These are phyloP conservation scores for Ianthella basta DNA, from an alignment of 37 sponge, comb jelly and placozoan species.

Conservation along the genomic window DNA sequence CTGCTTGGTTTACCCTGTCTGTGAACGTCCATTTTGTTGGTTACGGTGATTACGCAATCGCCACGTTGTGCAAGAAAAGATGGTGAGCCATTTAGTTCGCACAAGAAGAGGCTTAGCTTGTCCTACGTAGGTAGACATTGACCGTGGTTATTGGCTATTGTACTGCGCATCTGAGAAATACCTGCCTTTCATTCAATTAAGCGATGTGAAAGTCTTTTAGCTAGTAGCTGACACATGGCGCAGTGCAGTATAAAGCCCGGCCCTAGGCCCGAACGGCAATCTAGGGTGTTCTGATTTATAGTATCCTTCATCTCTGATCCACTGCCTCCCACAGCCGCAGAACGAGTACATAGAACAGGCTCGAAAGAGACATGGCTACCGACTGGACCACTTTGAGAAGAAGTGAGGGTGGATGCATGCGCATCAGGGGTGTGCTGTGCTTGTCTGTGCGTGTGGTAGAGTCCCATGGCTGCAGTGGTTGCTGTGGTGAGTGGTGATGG, in stretches of 20 bases:
- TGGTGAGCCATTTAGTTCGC: slow-evolving; percentile 13
- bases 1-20: background rate
- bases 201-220: too few species aligned
- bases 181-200: too few species aligned
- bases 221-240: too few species aligned
- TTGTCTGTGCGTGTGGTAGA: too few species aligned
- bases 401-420: slow-evolving; percentile 54
- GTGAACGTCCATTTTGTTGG: slow-evolving; percentile 17
- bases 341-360: slow-evolving; percentile 97
- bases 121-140: too few species aligned
- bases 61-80: slow-evolving; percentile 1
- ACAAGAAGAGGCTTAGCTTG: too few species aligned
- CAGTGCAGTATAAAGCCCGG: too few species aligned
- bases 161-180: too few species aligned
- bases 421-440: background rate
- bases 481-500: background rate
- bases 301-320: too few species aligned
- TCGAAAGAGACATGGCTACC: slow-evolving; percentile 90
- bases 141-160: too few species aligned
- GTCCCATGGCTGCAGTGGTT: background rate
- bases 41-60: slow-evolving; percentile 13
- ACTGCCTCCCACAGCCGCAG: slow-evolving; percentile 77
- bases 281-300: too few species aligned
- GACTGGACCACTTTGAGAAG: slow-evolving; percentile 91
- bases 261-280: too few species aligned